phyloP scores from a whole-genome alignment of 2,113 vertebrate species.

The Coturnix japonica region DNA sequence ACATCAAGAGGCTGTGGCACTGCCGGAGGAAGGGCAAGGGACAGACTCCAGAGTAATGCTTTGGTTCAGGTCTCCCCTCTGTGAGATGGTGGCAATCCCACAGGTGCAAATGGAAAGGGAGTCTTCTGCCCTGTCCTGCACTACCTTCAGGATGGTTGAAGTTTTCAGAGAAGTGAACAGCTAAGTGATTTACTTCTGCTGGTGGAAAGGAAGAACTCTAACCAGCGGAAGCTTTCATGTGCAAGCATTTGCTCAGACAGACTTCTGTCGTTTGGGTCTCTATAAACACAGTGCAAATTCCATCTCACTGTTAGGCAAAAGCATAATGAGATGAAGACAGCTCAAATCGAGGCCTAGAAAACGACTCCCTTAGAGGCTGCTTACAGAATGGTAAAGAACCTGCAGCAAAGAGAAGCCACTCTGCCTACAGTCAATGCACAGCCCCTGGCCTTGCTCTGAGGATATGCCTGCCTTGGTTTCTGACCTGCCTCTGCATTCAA shows the following conservation, averaged over 20 bases:
- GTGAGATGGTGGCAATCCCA: not conserved
- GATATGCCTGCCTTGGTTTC: not conserved
- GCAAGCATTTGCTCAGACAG: not conserved
- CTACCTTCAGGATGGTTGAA: constrained; percentile 1
- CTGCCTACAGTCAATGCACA: fast-evolving
- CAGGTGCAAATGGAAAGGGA: not conserved
- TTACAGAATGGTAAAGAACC: not conserved
- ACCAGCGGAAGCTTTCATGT: not conserved
- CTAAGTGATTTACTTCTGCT: constrained; percentile 8
- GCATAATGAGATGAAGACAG: not conserved
- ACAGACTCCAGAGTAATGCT: not conserved
- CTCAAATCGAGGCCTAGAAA: not conserved
- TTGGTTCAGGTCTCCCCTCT: not conserved
- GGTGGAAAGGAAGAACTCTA: not conserved
- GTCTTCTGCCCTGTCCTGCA: not conserved
- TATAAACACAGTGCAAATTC: not conserved
- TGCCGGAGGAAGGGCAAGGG: not conserved
- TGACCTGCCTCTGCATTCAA: not conserved
- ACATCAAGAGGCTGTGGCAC: not conserved
- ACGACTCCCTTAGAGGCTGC: not conserved
- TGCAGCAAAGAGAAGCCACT: not conserved
- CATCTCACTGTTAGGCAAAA: not conserved
- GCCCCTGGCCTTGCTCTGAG: not conserved
- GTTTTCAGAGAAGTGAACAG: constrained; percentile 12
- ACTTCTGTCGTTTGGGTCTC: not conserved